Conservation (phyloP, 2,797 vertebrate species). For the Sciurus carolinensis region DNA sequence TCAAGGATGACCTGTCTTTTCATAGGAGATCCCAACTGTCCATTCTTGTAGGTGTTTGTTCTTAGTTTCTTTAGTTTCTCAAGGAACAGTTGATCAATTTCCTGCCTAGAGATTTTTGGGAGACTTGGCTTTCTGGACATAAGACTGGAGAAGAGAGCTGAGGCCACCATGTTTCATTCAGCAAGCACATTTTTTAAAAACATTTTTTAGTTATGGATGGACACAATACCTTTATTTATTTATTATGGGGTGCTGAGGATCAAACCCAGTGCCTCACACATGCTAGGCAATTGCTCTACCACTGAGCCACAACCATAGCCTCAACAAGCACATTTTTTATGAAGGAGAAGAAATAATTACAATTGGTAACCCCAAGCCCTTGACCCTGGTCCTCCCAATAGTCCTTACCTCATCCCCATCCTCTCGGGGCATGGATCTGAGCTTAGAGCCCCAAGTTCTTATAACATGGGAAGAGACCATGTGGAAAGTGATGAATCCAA, state of each 20-base stretch:
- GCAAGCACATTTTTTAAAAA: neutral
- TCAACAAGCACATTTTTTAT: neutral
- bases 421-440: neutral
- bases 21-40: neutral
- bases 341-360: slow-evolving; percentile 9
- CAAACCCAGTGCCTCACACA: too few relatives aligned
- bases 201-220: too few relatives aligned
- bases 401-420: neutral
- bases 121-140: neutral
- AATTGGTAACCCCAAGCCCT: neutral
- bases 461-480: neutral
- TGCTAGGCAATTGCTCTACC: too few relatives aligned
- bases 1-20: neutral
- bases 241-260: too few relatives aligned
- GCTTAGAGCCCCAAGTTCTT: neutral
- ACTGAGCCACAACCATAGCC: too few relatives aligned
- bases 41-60: neutral
- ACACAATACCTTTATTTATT: too few relatives aligned
- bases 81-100: neutral
- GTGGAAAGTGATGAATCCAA: neutral
- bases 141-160: neutral
- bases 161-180: neutral
- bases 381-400: neutral
- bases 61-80: neutral
- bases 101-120: neutral